Conservation (phyloP, 2,113 vertebrate genomes). For the Macquaria australasica region DNA sequence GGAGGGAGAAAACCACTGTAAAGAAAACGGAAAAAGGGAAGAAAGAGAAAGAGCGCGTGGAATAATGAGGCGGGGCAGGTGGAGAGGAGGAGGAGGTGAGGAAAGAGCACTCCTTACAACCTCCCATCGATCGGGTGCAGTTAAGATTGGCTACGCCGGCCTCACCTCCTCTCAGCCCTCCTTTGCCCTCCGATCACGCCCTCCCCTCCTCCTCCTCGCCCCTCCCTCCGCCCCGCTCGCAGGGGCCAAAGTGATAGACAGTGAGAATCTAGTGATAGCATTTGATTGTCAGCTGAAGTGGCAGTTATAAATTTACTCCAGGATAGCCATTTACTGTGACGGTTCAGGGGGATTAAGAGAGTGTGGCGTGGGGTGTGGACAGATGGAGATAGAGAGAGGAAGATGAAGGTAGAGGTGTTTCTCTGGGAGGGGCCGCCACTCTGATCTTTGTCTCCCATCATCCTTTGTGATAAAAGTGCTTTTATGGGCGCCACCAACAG, state of each 20-base stretch:
- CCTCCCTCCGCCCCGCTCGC: constrained; percentile 47
- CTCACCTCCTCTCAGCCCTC: constrained; percentile 40
- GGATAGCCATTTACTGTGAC: constrained; percentile 82
- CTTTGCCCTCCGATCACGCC: constrained; percentile 33
- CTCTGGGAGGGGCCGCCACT: constrained; percentile 45
- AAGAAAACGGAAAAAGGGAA: constrained; percentile 12
- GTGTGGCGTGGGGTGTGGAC: constrained; percentile 40
- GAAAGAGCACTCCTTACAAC: constrained; percentile 69
- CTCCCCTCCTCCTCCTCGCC: constrained; percentile 16
- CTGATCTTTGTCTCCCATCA: constrained; percentile 79
- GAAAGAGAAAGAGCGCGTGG: constrained; percentile 18
- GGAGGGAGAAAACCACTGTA: constrained; percentile 26
- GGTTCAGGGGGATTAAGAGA: constrained; percentile 62
- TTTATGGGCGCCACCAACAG: constrained; percentile 68
- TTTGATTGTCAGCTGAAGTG: constrained; percentile 87
- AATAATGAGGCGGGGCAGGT: constrained; percentile 52
- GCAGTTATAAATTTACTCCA: constrained; percentile 87
- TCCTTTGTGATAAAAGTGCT: constrained; percentile 78
- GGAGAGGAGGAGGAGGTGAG: constrained; percentile 27
- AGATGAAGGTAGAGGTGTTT: constrained; percentile 52
- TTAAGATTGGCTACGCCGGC: constrained; percentile 51
- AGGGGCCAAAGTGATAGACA: constrained; percentile 82
- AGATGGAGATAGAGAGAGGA: constrained; percentile 38
- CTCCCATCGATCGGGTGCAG: constrained; percentile 77
- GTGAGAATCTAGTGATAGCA: constrained; percentile 83